Evolutionary conservation across 2,888 invertebrate genomes (phyloP).

Genomic region (Sialis fuliginosa): DNA sequence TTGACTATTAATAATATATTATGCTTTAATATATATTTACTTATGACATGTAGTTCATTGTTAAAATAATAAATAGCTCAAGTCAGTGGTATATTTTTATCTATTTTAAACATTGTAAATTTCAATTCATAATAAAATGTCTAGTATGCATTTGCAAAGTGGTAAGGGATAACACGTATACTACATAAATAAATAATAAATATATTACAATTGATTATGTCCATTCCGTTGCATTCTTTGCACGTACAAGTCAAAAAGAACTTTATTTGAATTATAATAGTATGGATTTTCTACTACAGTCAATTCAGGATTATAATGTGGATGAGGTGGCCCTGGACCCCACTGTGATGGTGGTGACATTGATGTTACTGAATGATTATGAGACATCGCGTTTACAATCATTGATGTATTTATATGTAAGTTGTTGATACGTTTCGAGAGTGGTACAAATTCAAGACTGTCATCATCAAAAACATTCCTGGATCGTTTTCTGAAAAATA

Average conservation of each 20-base stretch:
- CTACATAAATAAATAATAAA: too few species aligned
- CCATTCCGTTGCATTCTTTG: constrained; percentile 55
- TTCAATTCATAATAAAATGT: too few species aligned
- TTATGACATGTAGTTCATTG: too few species aligned
- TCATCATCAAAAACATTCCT: constrained; percentile 50
- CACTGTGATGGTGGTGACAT: neutral
- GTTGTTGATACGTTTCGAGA: constrained; percentile 82
- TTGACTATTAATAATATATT: too few species aligned
- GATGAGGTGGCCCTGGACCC: constrained; percentile 5
- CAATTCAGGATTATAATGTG: constrained; percentile 57
- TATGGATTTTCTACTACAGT: constrained; percentile 62
- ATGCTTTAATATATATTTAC: too few species aligned
- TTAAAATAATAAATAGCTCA: too few species aligned
- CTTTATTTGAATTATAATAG: constrained; percentile 71
- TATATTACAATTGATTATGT: constrained; percentile 14
- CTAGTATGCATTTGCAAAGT: too few species aligned
- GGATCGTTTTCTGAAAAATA: constrained; percentile 49
- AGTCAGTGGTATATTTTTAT: too few species aligned
- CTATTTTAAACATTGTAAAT: too few species aligned
- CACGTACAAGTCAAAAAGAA: constrained; percentile 69
- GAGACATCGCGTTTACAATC: constrained; percentile 6
- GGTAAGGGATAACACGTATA: too few species aligned
- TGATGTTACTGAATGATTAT: constrained; percentile 8
- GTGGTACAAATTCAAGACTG: constrained; percentile 63
- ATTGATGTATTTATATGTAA: constrained; percentile 50